These are phyloP conservation scores for Lepidochrysops patricia DNA, from an alignment of 2,888 invertebrate species.

Conservation along the genomic window DNA sequence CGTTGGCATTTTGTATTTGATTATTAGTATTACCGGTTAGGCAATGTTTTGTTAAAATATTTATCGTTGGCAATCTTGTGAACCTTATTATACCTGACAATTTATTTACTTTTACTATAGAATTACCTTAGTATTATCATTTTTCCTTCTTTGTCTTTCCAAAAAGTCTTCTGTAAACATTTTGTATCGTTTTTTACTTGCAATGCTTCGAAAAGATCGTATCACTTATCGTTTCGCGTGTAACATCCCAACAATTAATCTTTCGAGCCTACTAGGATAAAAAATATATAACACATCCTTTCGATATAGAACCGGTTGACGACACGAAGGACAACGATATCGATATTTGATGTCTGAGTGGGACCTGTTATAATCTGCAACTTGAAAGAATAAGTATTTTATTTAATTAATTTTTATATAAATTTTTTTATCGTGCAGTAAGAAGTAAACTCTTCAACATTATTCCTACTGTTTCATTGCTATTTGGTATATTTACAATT, in stretches of 20 bases:
- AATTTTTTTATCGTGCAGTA: too few species aligned
- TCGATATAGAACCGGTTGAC: slow-evolving; percentile 9
- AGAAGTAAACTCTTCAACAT: too few species aligned
- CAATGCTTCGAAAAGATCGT: background rate
- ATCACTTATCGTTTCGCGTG: background rate
- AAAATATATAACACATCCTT: slow-evolving; percentile 10
- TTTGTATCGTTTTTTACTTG: background rate
- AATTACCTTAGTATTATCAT: too few species aligned
- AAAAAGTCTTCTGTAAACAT: background rate
- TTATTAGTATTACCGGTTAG: background rate
- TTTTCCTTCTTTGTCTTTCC: too few species aligned
- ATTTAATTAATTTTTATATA: background rate
- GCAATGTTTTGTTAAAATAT: background rate
- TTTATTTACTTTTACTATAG: too few species aligned
- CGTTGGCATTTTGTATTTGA: background rate
- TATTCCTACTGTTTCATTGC: background rate
- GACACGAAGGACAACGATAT: background rate
- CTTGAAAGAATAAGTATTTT: background rate
- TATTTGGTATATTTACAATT: background rate
- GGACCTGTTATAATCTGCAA: background rate
- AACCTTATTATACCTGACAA: too few species aligned
- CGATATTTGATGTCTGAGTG: slow-evolving; percentile 5
- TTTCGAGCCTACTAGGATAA: background rate
- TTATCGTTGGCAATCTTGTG: background rate
- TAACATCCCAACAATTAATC: background rate